Evolutionary conservation across 2,888 invertebrate species (phyloP), one percentile per base, ranked within the genome.

Genomic region (Tenthredo mesomela): DNA sequence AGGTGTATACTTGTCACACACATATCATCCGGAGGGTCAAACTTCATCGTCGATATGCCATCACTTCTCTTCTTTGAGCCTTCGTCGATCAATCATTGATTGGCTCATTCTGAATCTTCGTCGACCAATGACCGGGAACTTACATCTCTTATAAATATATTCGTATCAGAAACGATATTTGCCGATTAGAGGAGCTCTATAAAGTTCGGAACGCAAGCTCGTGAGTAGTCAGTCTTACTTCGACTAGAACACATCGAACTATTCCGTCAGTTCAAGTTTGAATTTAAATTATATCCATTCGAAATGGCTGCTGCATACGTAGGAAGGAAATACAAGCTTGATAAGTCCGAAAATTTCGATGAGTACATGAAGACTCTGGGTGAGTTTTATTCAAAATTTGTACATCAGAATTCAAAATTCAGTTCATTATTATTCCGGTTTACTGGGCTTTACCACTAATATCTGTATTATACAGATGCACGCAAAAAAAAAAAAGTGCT

Each of bases 311-410:
- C 86, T 65, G 86, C 90, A 71, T 93, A 94, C 89, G 89, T 93
- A 15, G 97, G 97, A 93, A 97, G 96, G 94, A 96, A 96, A 93
- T 98, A 97, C 95, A 97, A 97, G 93, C 95, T 98, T 93, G 93
- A 94, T 86, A 95, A 95, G 86, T 96, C 97, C 90, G 97, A 97
- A 88, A 97, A 97, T 92, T 98, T 98, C 93, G 98, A 98, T 90
- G 97, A 97, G 85, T 97, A 97, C 94, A 97, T 98, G 97, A 97
- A 97, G 94, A 95, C 96, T 80, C 93, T 97, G 87, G 97, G 97
- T 97, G 92, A 96, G 96, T 94, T 40, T 54, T 47, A 80, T 80
- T 73, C 40, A 9, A n/a, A 73, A n/a, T 21, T 37, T 0, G 29
- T 73, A 21, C 2, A 61, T 25, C 25, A 61, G 61, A 61, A 12